Evolutionary conservation across 2,113 vertebrate species (phyloP).

Genomic region (Sceloporus tristichus): DNA sequence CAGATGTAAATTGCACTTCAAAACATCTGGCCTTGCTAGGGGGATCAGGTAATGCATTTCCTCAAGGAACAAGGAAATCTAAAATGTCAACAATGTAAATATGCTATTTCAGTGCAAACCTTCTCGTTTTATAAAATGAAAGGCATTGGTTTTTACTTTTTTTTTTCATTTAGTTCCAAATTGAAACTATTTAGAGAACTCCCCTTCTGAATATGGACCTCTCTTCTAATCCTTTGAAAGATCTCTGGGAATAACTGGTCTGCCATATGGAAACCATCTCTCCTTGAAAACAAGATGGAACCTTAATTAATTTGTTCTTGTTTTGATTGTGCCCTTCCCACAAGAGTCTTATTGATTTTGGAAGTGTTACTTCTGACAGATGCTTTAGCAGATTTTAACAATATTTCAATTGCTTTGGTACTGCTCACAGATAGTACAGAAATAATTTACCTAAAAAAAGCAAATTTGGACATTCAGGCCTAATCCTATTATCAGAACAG

Average conservation of each 20-base stretch:
- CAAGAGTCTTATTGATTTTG: not conserved
- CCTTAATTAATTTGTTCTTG: not conserved
- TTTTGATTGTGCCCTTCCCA: no score
- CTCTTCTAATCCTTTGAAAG: not conserved
- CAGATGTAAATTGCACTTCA: slow-evolving; percentile 7
- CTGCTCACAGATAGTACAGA: not conserved
- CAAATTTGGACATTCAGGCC: slow-evolving; percentile 15
- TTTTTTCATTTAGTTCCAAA: not conserved
- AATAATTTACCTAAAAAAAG: slow-evolving; percentile 21
- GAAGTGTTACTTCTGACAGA: not conserved
- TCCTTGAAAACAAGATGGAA: not conserved
- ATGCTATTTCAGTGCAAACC: not conserved
- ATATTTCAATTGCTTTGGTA: slow-evolving; percentile 6
- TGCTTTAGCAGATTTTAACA: slow-evolving; percentile 22
- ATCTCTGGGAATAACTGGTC: not conserved
- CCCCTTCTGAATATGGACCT: not conserved
- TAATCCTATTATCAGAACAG: not conserved
- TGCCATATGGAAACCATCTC: not conserved
- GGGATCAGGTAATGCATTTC: slow-evolving; percentile 6
- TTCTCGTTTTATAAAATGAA: not conserved
- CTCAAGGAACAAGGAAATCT: not conserved
- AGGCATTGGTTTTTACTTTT: not conserved
- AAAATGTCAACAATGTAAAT: not conserved
- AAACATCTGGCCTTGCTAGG: slow-evolving; percentile 15
- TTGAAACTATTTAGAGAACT: not conserved